A percentile compares a stretch with the other conserved stretches of the same genome.
phyloP scores from a whole-genome alignment of 2,888 invertebrate genomes.

The Tineola bisselliella region DNA sequence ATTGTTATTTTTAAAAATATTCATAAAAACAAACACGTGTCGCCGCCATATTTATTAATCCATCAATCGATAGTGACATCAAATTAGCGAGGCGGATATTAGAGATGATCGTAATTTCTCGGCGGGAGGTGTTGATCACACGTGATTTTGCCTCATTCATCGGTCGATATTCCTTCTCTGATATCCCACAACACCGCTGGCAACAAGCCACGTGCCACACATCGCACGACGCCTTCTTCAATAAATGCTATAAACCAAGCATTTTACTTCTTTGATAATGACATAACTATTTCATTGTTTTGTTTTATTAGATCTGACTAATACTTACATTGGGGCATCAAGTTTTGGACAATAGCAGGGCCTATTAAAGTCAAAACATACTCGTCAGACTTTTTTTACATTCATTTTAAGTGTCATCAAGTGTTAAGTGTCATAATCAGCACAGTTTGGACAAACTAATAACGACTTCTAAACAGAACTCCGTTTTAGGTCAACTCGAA shows the following conservation, averaged over 20 bases:
- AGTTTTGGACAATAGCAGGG: too few relatives aligned
- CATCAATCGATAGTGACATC: background rate
- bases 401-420: background rate
- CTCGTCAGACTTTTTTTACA: too few relatives aligned
- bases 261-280: constrained; percentile 1
- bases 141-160: constrained; percentile 47
- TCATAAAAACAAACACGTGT: background rate
- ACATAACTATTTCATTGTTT: background rate
- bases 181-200: constrained; percentile 36
- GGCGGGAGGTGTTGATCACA: constrained; percentile 24
- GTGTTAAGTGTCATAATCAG: background rate
- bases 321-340: background rate
- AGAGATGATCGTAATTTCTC: background rate
- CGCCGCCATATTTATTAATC: background rate
- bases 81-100: background rate
- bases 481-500: constrained; percentile 69
- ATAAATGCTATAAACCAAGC: constrained; percentile 6
- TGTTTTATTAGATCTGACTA: background rate
- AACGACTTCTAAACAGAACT: constrained; percentile 24
- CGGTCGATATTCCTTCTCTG: constrained; percentile 49
- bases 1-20: background rate
- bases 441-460: background rate
- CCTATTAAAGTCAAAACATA: too few relatives aligned
- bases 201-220: constrained; percentile 51
- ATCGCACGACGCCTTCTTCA: constrained; percentile 25